These are phyloP conservation scores for Drosophila melanosoma DNA, from an alignment of 2,888 invertebrate genomes.

Conservation along the genomic window DNA sequence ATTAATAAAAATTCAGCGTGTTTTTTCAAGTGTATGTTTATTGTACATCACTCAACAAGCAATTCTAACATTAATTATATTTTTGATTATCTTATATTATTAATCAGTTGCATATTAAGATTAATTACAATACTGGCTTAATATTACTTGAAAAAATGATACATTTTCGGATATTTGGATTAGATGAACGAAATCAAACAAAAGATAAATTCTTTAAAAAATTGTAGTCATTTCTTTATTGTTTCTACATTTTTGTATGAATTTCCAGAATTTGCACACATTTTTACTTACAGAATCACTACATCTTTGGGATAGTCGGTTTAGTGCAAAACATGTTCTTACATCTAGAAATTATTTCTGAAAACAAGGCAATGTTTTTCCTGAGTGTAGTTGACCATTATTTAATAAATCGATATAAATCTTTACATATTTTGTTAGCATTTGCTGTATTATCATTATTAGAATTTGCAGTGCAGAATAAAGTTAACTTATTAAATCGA, in stretches of 20 bases:
- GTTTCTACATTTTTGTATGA: neutral
- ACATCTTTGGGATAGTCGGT: neutral
- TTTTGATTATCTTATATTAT: neutral
- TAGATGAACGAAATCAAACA: neutral
- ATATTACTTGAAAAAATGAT: neutral
- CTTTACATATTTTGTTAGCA: neutral
- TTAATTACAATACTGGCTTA: neutral
- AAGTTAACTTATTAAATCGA: neutral
- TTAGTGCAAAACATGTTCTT: neutral
- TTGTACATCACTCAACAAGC: too few relatives aligned
- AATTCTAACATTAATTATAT: neutral
- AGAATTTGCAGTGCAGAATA: neutral
- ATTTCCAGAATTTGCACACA: neutral
- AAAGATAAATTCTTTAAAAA: neutral
- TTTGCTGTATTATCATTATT: neutral
- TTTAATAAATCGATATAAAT: neutral
- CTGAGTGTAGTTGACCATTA: neutral
- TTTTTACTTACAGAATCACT: neutral
- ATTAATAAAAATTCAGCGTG: neutral
- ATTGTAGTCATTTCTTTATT: neutral
- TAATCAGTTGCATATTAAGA: neutral
- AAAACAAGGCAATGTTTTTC: neutral
- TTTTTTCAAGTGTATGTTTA: neutral
- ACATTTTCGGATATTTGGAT: neutral
- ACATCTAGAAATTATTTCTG: neutral